phyloP scores from a whole-genome alignment of 2,113 vertebrate species.

The Ptychochromis oligacanthus region DNA sequence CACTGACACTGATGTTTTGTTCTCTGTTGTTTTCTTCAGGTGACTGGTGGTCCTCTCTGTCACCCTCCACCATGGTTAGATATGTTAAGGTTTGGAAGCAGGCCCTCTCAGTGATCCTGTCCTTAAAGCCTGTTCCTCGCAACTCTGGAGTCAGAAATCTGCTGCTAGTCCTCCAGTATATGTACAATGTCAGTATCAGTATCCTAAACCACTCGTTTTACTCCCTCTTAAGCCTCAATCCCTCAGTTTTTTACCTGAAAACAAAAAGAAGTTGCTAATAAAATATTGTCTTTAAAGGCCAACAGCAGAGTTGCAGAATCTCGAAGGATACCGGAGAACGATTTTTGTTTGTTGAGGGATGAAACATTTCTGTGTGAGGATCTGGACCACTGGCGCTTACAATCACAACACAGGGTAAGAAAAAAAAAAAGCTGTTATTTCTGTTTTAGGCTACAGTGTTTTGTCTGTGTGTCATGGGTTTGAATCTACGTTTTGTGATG shows the following conservation, averaged over 20 bases:
- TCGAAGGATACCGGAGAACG: constrained; percentile 3
- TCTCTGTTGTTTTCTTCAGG: constrained; percentile 30
- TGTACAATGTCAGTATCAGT: constrained; percentile 60
- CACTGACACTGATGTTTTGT: no score
- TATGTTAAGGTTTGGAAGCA: constrained; percentile 64
- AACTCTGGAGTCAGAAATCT: constrained; percentile 38
- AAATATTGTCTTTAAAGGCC: constrained; percentile 25
- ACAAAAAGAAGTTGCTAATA: no score
- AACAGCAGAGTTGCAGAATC: constrained; percentile 39
- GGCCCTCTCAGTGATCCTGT: constrained; percentile 35
- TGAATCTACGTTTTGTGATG: background rate
- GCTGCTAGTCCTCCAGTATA: constrained; percentile 53
- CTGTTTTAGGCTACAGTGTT: background rate
- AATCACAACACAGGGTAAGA: background rate
- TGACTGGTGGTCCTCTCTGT: constrained; percentile 59
- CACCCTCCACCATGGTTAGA: constrained; percentile 13
- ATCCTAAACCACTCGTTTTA: background rate
- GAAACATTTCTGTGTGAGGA: fast-evolving
- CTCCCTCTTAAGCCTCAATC: background rate
- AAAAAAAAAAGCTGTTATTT: background rate
- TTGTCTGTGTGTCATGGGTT: background rate
- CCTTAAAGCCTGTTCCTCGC: fast-evolving
- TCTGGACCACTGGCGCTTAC: background rate
- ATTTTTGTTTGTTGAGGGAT: constrained; percentile 21
- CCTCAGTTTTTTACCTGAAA: no score